Base-by-base conservation (phyloP, 1,140 invertebrate species). In the Diorhabda elongata region DNA sequence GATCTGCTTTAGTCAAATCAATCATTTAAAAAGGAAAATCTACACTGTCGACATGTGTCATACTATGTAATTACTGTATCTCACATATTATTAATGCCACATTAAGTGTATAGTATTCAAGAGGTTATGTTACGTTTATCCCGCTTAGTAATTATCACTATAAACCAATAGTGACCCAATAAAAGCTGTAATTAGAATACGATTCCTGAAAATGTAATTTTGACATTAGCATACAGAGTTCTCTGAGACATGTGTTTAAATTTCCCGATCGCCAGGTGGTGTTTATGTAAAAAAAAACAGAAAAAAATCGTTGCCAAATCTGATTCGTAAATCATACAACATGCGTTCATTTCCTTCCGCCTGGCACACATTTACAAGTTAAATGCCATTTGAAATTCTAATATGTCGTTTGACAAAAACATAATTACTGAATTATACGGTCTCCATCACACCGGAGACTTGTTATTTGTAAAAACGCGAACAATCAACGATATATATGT, bases 301-400 rank as follows among this genome's bases (percentile, higher is more conserved):
- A 52, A 52, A 52, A 52, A 52, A 52, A n/a, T 63, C 68, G 74
- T 73, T 67, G 69, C 61, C 69, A 73, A 75, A 75, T 75, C 75
- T 68, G 71, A 71, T 74, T 71, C 74, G 73, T 52, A 52, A 52
- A 52, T 52, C 47, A 52, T 52, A 76, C 74, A 72, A 77, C 77
- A 73, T 75, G 75, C 76, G 76, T 75, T 70, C 64, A 67, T 76
- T 78, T 76, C 77, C 74, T 78, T 78, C 76, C 76, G 73, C 71
- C 72, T 63, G 44, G 67, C 69, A 68, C 70, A 67, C 69, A 77
- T 78, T 78, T 78, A 76, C 75, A 78, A 78, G 75, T 76, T 71
- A 73, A 77, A 77, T 76, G 70, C 73, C 71, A 78, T 78, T 77
- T 77, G 71, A 75, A 78, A 73, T 78, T 75, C 75, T 75, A 77